Base-by-base conservation (phyloP, 2,888 invertebrate genomes). In the Aplocera efformata region DNA sequence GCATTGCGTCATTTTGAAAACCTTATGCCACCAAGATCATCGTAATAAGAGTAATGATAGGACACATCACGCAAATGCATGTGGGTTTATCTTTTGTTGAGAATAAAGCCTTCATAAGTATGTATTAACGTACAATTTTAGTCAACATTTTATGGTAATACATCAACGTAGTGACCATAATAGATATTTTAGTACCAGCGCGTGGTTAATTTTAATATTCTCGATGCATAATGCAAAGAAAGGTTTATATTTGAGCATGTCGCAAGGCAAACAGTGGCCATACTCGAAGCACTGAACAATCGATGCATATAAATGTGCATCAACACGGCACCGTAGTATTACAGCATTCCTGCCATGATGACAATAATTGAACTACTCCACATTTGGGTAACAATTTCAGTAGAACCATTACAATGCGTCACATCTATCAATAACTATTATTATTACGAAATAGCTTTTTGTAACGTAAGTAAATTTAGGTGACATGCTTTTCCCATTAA, bases 271-370 rank as follows among this genome's bases (percentile, higher is more conserved):
- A 52, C 49, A 52, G 55, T 33, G 8, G 34, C 32, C 32, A 7
- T 24, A 24, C 50, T 17, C 13, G 13, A 17, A 17, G 50, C 48
- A 44, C 30, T 35, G 32, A 35, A 58, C 67, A 42, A 50, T 48
- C 29, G 41, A 42, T 49, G 68, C 63, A 67, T 69, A 63, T 59
- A 54, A 68, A 69, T 66, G 52, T 50, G 33, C 34, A 44, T 26
- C 13, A 5, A 17, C 13, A 17, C 13, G 5, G 5, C 5, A 17
- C 13, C 13, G 3, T 17, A 17, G 3, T 17, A 17, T 17, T 3
- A 17, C 13, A 17, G 13, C 5, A 5, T 17, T 17, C 13, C 13
- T 5, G 13, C 13, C 2, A 3, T 17, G 3, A 17, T 17, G 5
- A 17, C 13, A 17, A 17, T 17, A 44, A 31, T 31, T 7, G 5